Percentiles rank a stretch among this genome's conserved stretches.
These are phyloP conservation scores for Melanotaenia duboulayi DNA, from an alignment of 2,113 vertebrate genomes.

Conservation along the genomic window DNA sequence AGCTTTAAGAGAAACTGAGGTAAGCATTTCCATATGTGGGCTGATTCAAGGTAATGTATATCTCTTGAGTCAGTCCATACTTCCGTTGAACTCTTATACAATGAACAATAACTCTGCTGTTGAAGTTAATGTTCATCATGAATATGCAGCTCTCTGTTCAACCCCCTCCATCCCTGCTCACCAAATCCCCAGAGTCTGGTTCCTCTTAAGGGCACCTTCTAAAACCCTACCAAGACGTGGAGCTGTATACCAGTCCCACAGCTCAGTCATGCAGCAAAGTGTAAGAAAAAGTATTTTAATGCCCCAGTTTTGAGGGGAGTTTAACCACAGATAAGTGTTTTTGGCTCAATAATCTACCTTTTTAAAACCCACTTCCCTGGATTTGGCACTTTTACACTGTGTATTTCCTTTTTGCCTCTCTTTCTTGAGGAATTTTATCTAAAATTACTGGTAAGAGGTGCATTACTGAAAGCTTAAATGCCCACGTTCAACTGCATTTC, in stretches of 20 bases:
- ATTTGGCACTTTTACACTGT: neutral
- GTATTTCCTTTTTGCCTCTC: neutral
- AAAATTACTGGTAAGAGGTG: neutral
- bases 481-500: conserved; percentile 14
- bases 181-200: conserved; percentile 57
- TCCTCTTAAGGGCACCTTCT: conserved; percentile 66
- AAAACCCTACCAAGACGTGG: conserved; percentile 39
- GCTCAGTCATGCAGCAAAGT: conserved; percentile 34
- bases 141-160: conserved; percentile 70
- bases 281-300: conserved; percentile 29
- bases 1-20: conserved; percentile 71
- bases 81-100: conserved; percentile 77
- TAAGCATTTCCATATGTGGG: conserved; percentile 84
- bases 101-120: conserved; percentile 83
- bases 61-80: conserved; percentile 72
- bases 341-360: conserved; percentile 1
- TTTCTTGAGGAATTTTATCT: neutral
- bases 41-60: conserved; percentile 77
- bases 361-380: conserved; percentile 1
- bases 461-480: conserved; percentile 4
- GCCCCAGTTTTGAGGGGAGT: neutral
- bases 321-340: conserved; percentile 12
- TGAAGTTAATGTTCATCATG: conserved; percentile 79
- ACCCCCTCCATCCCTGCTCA: conserved; percentile 31
- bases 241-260: conserved; percentile 18